Evolutionary conservation across 2,113 vertebrate species (phyloP).

Genomic region (Pavo muticus): DNA sequence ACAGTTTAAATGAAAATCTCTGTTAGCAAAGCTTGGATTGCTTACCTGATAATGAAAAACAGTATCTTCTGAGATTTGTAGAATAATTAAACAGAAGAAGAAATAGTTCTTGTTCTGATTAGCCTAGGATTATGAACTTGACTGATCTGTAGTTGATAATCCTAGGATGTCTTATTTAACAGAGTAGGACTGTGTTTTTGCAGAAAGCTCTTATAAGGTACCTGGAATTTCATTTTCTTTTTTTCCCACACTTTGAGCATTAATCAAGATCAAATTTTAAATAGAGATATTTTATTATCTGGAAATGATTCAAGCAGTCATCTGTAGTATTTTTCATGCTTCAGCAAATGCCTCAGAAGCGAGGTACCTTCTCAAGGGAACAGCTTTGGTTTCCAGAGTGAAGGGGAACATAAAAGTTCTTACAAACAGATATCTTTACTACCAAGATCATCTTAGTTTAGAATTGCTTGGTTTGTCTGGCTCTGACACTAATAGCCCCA

Average conservation of each 20-base stretch:
- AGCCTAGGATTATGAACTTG: background rate
- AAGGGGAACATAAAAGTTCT: background rate
- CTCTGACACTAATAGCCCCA: constrained; percentile 59
- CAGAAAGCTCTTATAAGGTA: background rate
- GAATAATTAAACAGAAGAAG: background rate
- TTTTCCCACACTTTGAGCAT: background rate
- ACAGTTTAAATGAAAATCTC: background rate
- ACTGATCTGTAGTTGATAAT: background rate
- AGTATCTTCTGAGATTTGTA: background rate
- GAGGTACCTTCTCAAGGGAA: constrained; percentile 23
- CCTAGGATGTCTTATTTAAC: background rate
- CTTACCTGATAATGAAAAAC: background rate
- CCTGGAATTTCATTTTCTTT: background rate
- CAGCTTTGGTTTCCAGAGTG: constrained; percentile 44
- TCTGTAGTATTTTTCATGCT: background rate
- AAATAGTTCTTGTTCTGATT: background rate
- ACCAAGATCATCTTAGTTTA: constrained; percentile 12
- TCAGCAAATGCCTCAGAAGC: constrained; percentile 18
- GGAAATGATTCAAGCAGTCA: constrained; percentile 14
- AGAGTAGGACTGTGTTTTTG: background rate
- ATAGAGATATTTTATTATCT: background rate
- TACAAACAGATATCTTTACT: constrained; percentile 14
- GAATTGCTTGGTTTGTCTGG: constrained; percentile 28
- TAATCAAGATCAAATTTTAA: constrained; percentile 41
- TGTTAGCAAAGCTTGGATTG: background rate